Evolutionary conservation across 2,113 vertebrate genomes (phyloP), one percentile per base, ranked within the genome.

Genomic region (Pleuronectes platessa): DNA sequence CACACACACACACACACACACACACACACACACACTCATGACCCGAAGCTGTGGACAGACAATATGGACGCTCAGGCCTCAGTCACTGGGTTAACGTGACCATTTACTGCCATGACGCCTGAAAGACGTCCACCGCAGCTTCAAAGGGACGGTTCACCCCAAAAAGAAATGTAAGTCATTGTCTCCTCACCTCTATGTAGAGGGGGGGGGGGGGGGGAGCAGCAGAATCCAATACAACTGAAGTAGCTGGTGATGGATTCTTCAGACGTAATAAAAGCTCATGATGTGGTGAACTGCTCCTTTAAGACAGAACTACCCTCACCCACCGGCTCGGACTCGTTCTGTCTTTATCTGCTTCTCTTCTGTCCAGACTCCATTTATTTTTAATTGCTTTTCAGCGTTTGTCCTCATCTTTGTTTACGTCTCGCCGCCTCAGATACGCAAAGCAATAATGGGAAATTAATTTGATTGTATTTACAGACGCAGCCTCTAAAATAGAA

Each of bases 371-470:
- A 78, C 69, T 27, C 73, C 77, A 74, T 89, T 89, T 80, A 78
- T 81, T 87, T 91, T 90, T 91, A 92, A 92, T 90, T 92, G 85
- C 78, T 88, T 91, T 86, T 61, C 67, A 71, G 65, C 9, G 68
- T 86, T 88, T 82, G 83, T 86, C 74, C 75, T 26, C 79, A 84
- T 91, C 82, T 89, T 85, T 90, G 86, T 92, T 90, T 91, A 88
- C 55, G 69, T 88, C 83, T 84, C 81, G 83, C 51, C 17, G 69
- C 80, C 68, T 66, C 63, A 20, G 85, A 92, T 91, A 93, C 90
- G 89, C 55, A 3, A 4, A 55, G 69, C 64, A 87, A 78, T 86
- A 89, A 89, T 79, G 75, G 81, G 74, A 86, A 89, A 89, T 88
- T 85, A 86, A 92, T 91, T 86, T 88, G 87, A 90, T 79, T 71